These are phyloP conservation scores for Tanaodytes sp. DNA, from an alignment of 2,888 invertebrate genomes.

Conservation along the genomic window DNA sequence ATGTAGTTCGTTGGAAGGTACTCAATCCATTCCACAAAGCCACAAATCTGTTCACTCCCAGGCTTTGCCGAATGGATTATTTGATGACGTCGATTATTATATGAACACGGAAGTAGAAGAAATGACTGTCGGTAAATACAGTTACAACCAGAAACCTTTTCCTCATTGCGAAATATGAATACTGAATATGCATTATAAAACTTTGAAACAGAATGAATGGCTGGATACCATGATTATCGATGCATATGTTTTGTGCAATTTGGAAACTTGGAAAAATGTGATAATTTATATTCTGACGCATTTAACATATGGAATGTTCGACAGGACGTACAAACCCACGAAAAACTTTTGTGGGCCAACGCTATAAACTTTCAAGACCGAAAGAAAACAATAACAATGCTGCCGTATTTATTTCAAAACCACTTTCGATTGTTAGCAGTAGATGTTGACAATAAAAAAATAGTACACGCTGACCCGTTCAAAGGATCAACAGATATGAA, in stretches of 20 bases:
- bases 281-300: background rate
- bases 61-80: constrained; percentile 17
- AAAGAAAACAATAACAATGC: background rate
- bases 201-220: constrained; percentile 1
- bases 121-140: constrained; percentile 6
- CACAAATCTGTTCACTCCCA: constrained; percentile 16
- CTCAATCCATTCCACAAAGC: constrained; percentile 6
- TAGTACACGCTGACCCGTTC: background rate
- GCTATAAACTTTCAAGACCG: background rate
- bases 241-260: background rate
- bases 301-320: constrained; percentile 2
- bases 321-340: background rate
- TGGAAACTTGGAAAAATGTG: background rate
- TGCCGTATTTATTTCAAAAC: background rate
- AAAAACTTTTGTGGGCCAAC: background rate
- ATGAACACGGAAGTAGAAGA: background rate
- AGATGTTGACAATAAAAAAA: background rate
- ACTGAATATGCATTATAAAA: background rate
- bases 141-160: background rate
- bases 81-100: constrained; percentile 17
- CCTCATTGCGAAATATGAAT: background rate
- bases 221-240: background rate
- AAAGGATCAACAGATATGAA: background rate
- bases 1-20: background rate
- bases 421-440: constrained; percentile 3